Evolutionary conservation across 2,888 invertebrate species (phyloP).

Genomic region (Acanthosepion lycidas): DNA sequence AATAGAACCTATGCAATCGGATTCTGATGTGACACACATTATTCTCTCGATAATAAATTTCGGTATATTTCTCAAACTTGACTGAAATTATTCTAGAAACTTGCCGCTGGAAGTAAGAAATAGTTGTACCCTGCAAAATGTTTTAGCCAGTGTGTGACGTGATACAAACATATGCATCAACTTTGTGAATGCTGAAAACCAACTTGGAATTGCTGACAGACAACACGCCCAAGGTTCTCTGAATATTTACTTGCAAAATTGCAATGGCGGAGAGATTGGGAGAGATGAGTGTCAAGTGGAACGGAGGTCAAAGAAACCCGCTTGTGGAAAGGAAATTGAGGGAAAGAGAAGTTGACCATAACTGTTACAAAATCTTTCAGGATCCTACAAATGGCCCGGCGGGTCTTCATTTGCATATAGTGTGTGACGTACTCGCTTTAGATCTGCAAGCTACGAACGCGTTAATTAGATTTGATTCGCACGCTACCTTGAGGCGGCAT

Average conservation of each 20-base stretch:
- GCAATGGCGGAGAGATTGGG: neutral
- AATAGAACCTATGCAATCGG: neutral
- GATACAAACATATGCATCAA: neutral
- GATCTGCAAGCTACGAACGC: neutral
- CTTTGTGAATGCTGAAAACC: neutral
- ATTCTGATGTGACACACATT: neutral
- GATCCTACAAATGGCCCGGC: conserved; percentile 6
- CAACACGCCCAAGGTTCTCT: neutral
- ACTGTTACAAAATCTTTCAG: neutral
- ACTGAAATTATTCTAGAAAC: neutral
- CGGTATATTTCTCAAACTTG: neutral
- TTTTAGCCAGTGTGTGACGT: neutral
- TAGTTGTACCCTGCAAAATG: neutral
- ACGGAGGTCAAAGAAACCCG: neutral
- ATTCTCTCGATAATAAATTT: no score
- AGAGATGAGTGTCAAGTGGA: neutral
- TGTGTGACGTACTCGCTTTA: neutral
- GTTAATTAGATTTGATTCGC: neutral
- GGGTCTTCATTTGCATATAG: conserved; percentile 9
- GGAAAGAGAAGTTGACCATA: neutral
- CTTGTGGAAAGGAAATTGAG: neutral
- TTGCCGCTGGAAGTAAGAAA: neutral
- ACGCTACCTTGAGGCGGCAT: neutral
- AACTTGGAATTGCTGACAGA: neutral
- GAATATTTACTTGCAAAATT: neutral